Percentiles rank a stretch among this genome's conserved stretches.
These are phyloP conservation scores for Oreonectes daqikongensis DNA, from an alignment of 2,797 vertebrate species.

Conservation along the genomic window DNA sequence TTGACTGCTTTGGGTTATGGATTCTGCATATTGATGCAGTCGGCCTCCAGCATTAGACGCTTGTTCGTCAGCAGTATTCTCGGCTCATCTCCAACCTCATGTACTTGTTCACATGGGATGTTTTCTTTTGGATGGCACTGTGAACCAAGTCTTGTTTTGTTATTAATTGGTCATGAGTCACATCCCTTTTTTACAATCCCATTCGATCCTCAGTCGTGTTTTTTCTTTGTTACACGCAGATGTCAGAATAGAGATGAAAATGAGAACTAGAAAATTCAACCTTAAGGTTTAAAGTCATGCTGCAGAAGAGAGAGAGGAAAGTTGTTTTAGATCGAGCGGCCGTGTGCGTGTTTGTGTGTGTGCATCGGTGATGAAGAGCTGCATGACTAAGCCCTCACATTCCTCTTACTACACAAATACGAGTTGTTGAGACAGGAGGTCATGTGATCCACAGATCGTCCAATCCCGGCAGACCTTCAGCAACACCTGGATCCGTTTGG, in stretches of 20 bases:
- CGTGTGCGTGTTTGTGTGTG: constrained; percentile 40
- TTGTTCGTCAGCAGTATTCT: background rate
- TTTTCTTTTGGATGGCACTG: no score
- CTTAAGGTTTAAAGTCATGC: background rate
- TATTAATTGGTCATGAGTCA: no score
- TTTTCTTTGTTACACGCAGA: no score
- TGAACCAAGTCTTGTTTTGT: no score
- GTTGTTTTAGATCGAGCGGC: background rate
- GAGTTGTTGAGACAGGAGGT: constrained; percentile 38
- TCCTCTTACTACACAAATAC: constrained; percentile 55
- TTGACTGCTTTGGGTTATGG: constrained; percentile 19
- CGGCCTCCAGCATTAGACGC: background rate
- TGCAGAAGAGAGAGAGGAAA: no score
- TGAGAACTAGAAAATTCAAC: no score
- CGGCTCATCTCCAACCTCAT: no score
- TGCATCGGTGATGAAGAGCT: constrained; percentile 30
- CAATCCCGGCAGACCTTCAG: constrained; percentile 25
- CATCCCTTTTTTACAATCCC: no score
- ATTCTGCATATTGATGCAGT: constrained; percentile 25
- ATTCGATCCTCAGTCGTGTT: no score
- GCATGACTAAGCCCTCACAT: constrained; percentile 56
- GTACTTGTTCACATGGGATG: no score
- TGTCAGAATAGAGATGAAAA: no score
- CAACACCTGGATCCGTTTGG: constrained; percentile 41
- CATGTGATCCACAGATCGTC: constrained; percentile 1